Evolutionary conservation across 2,888 invertebrate species (phyloP), one percentile per base, ranked within the genome.

Genomic region (Amphimallon solstitiale): DNA sequence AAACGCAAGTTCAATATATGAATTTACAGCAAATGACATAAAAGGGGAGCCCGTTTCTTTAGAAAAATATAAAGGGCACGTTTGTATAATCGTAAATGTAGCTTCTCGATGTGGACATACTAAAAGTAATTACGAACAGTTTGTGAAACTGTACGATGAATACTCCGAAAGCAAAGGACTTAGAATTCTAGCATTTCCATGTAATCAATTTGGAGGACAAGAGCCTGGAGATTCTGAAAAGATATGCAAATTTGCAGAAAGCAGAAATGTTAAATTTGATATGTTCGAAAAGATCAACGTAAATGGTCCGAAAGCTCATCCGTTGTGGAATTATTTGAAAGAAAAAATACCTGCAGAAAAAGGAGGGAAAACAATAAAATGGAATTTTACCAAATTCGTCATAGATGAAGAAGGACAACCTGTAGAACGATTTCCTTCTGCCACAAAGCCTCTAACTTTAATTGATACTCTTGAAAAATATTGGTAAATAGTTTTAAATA

Each of bases 361-460:
- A 0, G 63, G 87, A 1, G 86, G 85, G 0, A 84, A 91, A 78
- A 87, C 88, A 69, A 92, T 95, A 72, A 94, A 94, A 78, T 95
- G 95, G 94, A 95, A 95, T 82, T 95, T 94, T 79, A 90, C 93
- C 0, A 95, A 95, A 80, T 95, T 95, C 81, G 85, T 95, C 37
- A 84, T 95, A 19, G 88, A 94, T 78, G 88, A 86, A 74, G 82
- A 90, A 60, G 94, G 94, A 0, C 82, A 87, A 29, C 90, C 91
- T 0, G 89, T 91, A 6, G 88, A 88, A 71, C 83, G 92, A 59
- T 72, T 74, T 66, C 63, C 85, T 0, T 88, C 91, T 5, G 69
- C 73, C 43, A 76, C 75, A 14, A 80, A 81, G 68, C 81, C 82
- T 10, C 66, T 77, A 4, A 75, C 71, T 45, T 67, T 82, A 51